Evolutionary conservation across 2,888 invertebrate genomes (phyloP), one percentile per base, ranked within the genome.

Genomic region (Parnassius glacialis): DNA sequence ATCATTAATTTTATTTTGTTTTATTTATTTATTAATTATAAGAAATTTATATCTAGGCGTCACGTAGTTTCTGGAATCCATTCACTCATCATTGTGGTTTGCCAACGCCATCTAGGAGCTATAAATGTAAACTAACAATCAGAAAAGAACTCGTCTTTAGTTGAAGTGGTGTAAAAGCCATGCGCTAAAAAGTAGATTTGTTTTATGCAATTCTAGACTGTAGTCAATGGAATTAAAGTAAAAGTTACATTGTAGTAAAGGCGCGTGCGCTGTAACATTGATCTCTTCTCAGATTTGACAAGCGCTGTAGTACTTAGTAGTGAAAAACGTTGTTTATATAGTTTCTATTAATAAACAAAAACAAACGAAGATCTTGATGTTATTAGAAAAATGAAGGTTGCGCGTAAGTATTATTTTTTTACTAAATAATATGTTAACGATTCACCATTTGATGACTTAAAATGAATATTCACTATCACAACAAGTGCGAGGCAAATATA

Each of bases 231-330:
- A 0, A 0, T 48, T 77, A 80, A 70, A 62, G 67, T 61, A 10
- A 1, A 64, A 63, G 68, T 70, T 76, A 0, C 52, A 1, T n/a
- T 65, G 67, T 7, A 34, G 1, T 5, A 3, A 66, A 67, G 66
- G 80, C 90, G 88, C 90, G 50, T 87, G 90, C 90, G 90, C 81
- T 69, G 68, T 81, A 68, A 70, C 74, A 89, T 88, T 76, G 89
- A 90, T 89, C 87, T 81, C 72, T 75, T 80, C 80, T 78, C 81
- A 79, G 68, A 65, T 68, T 70, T 67, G 70, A 66, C 71, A 69
- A 67, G 70, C 52, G 64, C 57, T 50, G 59, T 61, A 55, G 52
- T 58, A 57, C 61, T 50, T 56, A 55, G 51, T 48, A 34, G 34
- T 60, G 51, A 68, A 61, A 48, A 10, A 43, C 2, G 55, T 59